Evolutionary conservation across 2,797 vertebrate genomes (phyloP), one percentile per base, ranked within the genome.

Genomic region (Helarctos malayanus): DNA sequence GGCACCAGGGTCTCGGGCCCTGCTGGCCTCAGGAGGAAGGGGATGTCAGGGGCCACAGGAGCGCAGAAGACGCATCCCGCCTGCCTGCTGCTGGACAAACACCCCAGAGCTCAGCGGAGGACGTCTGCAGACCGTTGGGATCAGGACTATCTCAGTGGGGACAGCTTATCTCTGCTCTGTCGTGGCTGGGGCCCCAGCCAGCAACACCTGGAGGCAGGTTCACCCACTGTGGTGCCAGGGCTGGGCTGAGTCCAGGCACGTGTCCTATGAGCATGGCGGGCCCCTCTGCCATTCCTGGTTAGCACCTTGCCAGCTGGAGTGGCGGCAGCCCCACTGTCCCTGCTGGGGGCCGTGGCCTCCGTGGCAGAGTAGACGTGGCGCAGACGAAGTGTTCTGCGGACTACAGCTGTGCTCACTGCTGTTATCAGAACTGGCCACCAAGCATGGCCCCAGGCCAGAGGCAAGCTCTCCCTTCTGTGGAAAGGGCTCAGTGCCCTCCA

Each of bases 21-120:
- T 18, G 2, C 47, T 6, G 45, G 49, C 75, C 47, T 80, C n/a
- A 21, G 1, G 3, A 54, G 49, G 32, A 35, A n/a, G 49, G 2
- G 49, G 47, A 0, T 0, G 19, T 35, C 35, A 25, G 38, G 69
- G 3, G 75, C 27, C 23, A 71, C 68, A 47, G 38, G 38, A 11
- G 38, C 38, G 41, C 21, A 7, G 69, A 25, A 16, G n/a, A 2
- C 13, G 27, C 41, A 19, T 16, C 18, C 32, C 1, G 6, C 49
- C 7, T 2, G 0, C 18, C 52, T 12, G 1, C 49, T 10, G 4
- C n/a, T 12, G 65, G 16, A 27, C n/a, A 1, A 4, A 38, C 38
- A 25, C 69, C n/a, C 14, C 25, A 6, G 63, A 10, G n/a, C 47
- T 19, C 63, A 25, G 35, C 0, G 21, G 35, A 23, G 68, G 18